Conservation (phyloP, 2,888 invertebrate species). For the Lepidocyrtoides sp. region DNA sequence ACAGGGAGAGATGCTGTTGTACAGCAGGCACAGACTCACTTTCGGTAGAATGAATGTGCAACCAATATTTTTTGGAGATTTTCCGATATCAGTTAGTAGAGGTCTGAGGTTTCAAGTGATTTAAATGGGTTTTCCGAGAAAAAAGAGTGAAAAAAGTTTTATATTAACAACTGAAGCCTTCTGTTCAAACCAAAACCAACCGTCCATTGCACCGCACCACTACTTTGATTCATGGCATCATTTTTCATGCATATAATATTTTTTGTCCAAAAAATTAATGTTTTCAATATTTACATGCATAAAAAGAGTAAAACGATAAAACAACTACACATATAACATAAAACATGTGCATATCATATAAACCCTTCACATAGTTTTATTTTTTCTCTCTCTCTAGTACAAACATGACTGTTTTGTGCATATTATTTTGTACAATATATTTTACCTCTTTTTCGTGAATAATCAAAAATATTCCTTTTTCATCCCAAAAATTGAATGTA, state of each 20-base stretch:
- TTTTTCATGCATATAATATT: conserved; percentile 65
- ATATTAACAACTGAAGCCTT: conserved; percentile 36
- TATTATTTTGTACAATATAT: conserved; percentile 38
- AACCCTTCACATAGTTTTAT: conserved; percentile 19
- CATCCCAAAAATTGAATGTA: conserved; percentile 77
- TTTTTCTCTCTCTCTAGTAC: neutral
- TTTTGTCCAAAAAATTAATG: conserved; percentile 54
- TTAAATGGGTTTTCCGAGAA: neutral
- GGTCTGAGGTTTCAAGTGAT: conserved; percentile 42
- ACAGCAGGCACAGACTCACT: too few species aligned
- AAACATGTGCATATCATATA: neutral
- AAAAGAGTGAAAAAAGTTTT: conserved; percentile 5
- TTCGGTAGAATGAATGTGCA: conserved; percentile 7
- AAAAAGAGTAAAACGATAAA: conserved; percentile 11
- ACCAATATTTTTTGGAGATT: conserved; percentile 21
- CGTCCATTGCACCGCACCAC: conserved; percentile 35
- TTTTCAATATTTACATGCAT: conserved; percentile 34
- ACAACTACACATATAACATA: conserved; percentile 2
- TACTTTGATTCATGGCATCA: conserved; percentile 49
- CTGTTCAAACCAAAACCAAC: neutral
- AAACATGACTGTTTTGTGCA: conserved; percentile 22
- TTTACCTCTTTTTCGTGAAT: conserved; percentile 79
- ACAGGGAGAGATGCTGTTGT: too few species aligned
- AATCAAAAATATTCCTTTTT: conserved; percentile 77
- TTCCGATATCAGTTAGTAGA: conserved; percentile 30